Evolutionary conservation across 2,797 vertebrate species (phyloP).

Genomic region (Ctenopoma multispine): DNA sequence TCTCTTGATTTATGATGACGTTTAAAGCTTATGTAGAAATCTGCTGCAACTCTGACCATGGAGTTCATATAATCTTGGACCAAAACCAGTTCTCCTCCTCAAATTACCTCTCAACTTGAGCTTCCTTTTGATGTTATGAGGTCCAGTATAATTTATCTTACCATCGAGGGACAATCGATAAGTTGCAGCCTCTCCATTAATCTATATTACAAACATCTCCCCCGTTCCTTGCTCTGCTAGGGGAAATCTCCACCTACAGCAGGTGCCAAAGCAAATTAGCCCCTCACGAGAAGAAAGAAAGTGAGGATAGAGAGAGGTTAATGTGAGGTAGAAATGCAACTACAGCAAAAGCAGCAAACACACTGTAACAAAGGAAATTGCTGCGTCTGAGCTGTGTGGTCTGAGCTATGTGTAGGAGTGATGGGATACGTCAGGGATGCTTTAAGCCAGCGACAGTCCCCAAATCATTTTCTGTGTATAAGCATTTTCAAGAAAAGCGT

Average conservation of each 20-base stretch:
- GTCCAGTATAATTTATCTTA: constrained; percentile 39
- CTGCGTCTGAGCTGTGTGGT: constrained; percentile 57
- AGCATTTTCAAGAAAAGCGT: constrained; percentile 56
- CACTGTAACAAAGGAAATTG: constrained; percentile 63
- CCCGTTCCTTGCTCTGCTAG: constrained; percentile 44
- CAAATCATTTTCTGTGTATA: constrained; percentile 57
- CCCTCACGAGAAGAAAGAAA: constrained; percentile 21
- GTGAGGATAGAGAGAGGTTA: constrained; percentile 11
- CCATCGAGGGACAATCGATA: constrained; percentile 47
- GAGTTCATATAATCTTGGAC: constrained; percentile 27
- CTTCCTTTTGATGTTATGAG: constrained; percentile 37
- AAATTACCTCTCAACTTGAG: constrained; percentile 31
- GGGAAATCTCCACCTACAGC: constrained; percentile 58
- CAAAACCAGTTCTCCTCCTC: constrained; percentile 24
- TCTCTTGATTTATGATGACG: constrained; percentile 46
- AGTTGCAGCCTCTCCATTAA: constrained; percentile 44
- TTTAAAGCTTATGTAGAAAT: constrained; percentile 33
- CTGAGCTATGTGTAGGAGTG: constrained; percentile 52
- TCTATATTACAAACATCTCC: constrained; percentile 38
- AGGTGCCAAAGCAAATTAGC: constrained; percentile 66
- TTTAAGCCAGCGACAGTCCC: constrained; percentile 55
- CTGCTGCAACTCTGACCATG: constrained; percentile 8
- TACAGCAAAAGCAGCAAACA: constrained; percentile 61
- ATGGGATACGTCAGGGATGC: constrained; percentile 46
- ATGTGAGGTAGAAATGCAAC: constrained; percentile 51